Percentiles rank a stretch among this genome's conserved stretches.
Evolutionary conservation across 2,797 vertebrate genomes (phyloP).

Genomic region (Anguilla pacifica): DNA sequence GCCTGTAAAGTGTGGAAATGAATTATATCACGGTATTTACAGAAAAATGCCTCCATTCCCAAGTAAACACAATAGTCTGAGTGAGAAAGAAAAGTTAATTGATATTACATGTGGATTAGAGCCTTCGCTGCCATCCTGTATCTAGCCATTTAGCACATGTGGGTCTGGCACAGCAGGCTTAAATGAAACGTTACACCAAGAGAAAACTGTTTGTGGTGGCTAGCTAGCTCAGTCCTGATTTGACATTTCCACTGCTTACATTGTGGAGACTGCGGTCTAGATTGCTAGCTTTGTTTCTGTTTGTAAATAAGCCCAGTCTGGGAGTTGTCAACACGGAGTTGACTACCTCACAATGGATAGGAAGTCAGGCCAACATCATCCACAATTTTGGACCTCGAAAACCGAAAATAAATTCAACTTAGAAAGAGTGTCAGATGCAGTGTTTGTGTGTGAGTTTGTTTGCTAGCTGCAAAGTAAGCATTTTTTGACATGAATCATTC

Average conservation of each 20-base stretch:
- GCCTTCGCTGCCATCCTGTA: neutral
- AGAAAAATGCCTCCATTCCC: neutral
- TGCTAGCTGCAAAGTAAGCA: neutral
- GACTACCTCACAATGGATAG: neutral
- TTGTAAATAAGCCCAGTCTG: neutral
- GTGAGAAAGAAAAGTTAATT: neutral
- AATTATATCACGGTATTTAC: neutral
- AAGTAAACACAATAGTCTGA: neutral
- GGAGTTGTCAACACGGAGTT: neutral
- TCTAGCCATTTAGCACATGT: neutral
- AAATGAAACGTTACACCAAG: neutral
- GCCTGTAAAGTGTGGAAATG: neutral
- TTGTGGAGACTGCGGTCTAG: neutral
- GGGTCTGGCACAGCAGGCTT: neutral
- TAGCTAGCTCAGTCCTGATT: neutral
- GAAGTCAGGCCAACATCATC: neutral
- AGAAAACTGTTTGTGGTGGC: neutral
- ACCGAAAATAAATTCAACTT: neutral
- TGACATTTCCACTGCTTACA: neutral
- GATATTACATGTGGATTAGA: neutral
- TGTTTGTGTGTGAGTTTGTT: neutral
- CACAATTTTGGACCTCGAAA: neutral
- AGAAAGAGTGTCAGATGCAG: neutral
- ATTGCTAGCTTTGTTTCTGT: neutral
- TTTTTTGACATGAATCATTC: neutral